These are phyloP conservation scores for Aelia acuminata DNA, from an alignment of 2,888 invertebrate genomes.

Conservation along the genomic window DNA sequence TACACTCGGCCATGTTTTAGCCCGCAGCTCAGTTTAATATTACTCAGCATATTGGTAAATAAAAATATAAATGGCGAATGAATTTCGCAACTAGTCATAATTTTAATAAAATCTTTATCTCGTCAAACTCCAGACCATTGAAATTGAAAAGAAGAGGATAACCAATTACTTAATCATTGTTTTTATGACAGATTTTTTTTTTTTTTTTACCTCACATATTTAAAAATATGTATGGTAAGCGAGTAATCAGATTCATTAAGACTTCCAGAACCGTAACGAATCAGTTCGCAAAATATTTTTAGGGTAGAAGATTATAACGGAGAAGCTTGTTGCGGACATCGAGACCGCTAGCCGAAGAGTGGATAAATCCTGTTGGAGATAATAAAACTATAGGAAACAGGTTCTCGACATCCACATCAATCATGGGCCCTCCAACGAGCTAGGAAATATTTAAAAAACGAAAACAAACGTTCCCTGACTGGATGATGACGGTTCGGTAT, in stretches of 20 bases:
- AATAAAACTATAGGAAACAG: slow-evolving; percentile 18
- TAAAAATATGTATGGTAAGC: too few species aligned
- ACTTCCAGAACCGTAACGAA: neutral
- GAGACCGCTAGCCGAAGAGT: neutral
- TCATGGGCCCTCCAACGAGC: neutral
- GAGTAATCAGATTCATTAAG: neutral
- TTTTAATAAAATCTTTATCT: too few species aligned
- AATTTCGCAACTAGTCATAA: too few species aligned
- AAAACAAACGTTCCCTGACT: slow-evolving; percentile 1
- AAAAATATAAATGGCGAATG: too few species aligned
- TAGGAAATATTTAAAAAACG: slow-evolving; percentile 31
- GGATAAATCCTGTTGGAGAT: neutral
- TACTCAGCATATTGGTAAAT: too few species aligned
- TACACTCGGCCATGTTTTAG: too few species aligned
- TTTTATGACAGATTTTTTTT: too few species aligned
- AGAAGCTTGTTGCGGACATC: neutral
- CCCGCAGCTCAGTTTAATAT: too few species aligned
- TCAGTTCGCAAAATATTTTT: neutral
- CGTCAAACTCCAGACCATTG: too few species aligned
- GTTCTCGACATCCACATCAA: neutral
- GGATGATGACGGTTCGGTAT: slow-evolving; percentile 23
- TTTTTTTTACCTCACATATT: too few species aligned
- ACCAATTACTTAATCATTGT: too few species aligned
- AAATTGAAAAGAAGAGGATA: too few species aligned
- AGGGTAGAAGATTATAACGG: neutral